Conservation (phyloP, 2,797 vertebrate genomes). For the Epinephelus awoara region DNA sequence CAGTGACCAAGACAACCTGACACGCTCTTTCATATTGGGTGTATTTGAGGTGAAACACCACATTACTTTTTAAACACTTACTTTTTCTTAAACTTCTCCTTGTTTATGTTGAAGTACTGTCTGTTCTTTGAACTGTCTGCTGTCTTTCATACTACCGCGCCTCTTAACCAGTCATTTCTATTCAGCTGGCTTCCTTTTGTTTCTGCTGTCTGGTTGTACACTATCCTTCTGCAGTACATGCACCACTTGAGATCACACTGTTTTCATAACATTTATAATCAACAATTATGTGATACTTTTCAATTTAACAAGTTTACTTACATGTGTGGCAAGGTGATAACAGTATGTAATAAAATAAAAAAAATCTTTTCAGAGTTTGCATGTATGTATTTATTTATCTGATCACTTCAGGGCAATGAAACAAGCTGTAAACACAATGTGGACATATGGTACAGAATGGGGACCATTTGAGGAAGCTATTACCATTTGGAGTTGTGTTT, state of each 20-base stretch:
- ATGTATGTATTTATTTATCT: neutral
- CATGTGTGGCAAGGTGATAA: too few relatives aligned
- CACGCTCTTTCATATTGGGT: neutral
- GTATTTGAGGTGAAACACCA: conserved; percentile 36
- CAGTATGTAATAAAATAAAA: too few relatives aligned
- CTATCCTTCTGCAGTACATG: neutral
- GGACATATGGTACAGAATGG: neutral
- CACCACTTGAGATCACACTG: neutral
- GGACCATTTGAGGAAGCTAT: neutral
- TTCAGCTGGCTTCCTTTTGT: conserved; percentile 5
- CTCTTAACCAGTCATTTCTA: neutral
- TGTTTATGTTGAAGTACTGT: conserved; percentile 13
- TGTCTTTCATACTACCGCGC: neutral
- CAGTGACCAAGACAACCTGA: conserved; percentile 42
- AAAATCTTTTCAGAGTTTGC: too few relatives aligned
- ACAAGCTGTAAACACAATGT: neutral
- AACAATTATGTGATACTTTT: neutral
- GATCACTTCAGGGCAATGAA: neutral
- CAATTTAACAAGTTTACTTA: neutral
- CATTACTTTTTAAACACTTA: conserved; percentile 17
- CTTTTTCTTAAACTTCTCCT: conserved; percentile 26
- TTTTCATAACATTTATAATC: neutral
- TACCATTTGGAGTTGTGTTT: neutral
- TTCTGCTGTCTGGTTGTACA: neutral
- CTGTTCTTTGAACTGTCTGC: conserved; percentile 11